Conservation (phyloP, 1,140 invertebrate genomes). For the Tachypleus tridentatus region DNA sequence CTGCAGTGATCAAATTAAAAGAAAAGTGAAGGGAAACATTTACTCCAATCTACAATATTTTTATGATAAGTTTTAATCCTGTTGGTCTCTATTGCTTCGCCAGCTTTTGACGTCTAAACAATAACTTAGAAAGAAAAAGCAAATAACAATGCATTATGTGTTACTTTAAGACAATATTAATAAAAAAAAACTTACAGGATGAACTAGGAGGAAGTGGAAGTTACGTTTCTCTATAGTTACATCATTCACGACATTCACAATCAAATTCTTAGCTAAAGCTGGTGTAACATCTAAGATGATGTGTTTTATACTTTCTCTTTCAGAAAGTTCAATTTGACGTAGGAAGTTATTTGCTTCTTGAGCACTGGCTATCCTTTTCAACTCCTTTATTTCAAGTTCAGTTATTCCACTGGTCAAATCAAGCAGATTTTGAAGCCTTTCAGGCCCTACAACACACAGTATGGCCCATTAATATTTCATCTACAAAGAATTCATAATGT, state of each 20-base stretch:
- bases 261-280: conserved; percentile 6
- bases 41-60: no score
- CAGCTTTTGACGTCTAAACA: no score
- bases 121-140: no score
- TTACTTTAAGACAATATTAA: no score
- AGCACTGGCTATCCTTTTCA: neutral
- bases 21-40: no score
- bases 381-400: conserved; percentile 2
- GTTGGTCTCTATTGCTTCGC: no score
- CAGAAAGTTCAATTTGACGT: conserved; percentile 4
- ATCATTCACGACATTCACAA: conserved; percentile 8
- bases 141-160: no score
- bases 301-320: neutral
- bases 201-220: conserved; percentile 10
- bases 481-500: no score
- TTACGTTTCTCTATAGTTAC: conserved; percentile 5
- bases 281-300: conserved; percentile 8
- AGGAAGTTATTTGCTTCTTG: conserved; percentile 9
- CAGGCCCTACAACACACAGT: conserved; percentile 2
- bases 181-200: conserved; percentile 11
- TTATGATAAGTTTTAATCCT: no score
- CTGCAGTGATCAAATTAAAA: no score
- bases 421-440: conserved; percentile 15
- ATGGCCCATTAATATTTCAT: no score
- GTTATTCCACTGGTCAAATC: conserved; percentile 6